These are phyloP conservation scores for Sipha maydis DNA, from an alignment of 2,888 invertebrate species.

Conservation along the genomic window DNA sequence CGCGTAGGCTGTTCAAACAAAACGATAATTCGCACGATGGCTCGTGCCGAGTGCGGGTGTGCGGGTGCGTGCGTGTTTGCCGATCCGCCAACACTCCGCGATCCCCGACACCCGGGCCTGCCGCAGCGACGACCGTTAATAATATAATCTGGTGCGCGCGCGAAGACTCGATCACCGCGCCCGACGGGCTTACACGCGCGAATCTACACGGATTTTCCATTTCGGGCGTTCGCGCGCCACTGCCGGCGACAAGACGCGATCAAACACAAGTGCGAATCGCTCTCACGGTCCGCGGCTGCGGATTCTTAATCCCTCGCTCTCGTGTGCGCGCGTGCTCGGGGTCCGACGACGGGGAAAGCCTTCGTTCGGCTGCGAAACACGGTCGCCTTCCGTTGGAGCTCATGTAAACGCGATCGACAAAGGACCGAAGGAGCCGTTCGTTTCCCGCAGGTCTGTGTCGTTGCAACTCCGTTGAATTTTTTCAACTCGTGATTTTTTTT, in stretches of 20 bases:
- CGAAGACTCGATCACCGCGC: neutral
- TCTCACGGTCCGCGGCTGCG: constrained; percentile 1
- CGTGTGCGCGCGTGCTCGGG: too few species aligned
- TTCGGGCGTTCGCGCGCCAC: neutral
- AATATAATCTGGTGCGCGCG: constrained; percentile 22
- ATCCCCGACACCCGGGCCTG: neutral
- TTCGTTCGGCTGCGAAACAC: too few species aligned
- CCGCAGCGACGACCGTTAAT: constrained; percentile 14
- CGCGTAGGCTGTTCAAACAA: constrained; percentile 31
- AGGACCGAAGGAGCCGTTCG: too few species aligned
- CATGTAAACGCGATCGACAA: too few species aligned
- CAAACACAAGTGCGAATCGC: constrained; percentile 39
- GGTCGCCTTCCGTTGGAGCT: too few species aligned
- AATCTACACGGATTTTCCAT: constrained; percentile 24
- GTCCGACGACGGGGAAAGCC: too few species aligned
- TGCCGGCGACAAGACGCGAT: neutral
- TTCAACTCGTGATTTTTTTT: too few species aligned
- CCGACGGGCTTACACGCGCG: neutral
- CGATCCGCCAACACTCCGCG: neutral
- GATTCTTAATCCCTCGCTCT: neutral
- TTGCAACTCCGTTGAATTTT: too few species aligned
- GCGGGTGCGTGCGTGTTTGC: neutral
- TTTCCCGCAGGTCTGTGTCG: too few species aligned
- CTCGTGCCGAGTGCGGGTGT: neutral
- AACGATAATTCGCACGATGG: constrained; percentile 12